Evolutionary conservation across 2,797 vertebrate genomes (phyloP), one percentile per base, ranked within the genome.

Genomic region (Lutjanus argentimaculatus): DNA sequence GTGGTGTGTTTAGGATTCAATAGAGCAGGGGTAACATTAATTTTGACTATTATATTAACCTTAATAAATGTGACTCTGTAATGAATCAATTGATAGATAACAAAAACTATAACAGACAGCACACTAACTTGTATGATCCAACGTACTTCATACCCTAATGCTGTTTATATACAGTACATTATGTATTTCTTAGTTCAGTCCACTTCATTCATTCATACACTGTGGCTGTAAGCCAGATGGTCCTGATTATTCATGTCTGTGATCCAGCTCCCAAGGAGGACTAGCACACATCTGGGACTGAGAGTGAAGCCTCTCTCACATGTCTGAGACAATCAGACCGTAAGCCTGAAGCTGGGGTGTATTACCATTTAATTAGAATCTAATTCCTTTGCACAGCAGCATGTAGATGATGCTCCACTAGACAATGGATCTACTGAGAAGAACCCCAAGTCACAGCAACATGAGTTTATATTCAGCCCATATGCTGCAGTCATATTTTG

Each of bases 241-340:
- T 63, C 43, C 36, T 76, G 22, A 45, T 56, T 68, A 66, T 61
- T 71, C 36, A 71, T 72, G 55, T 56, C 49, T 52, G 52, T 67
- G 73, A 73, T 53, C 58, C 67, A n/a, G 25, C 25, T 64, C 40
- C 63, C 45, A 45, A 25, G 40, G 16, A 68, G 16, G 43, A 63
- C 72, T 64, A 59, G 42, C 63, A 42, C 68, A 72, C 67, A 77
- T 83, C 66, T 78, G 53, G 77, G 66, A 68, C 62, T 57, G 12
- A 5, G 40, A 57, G 17, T 51, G 45, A 61, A 59, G 25, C 46
- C 40, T 36, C 52, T 48, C 43, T 75, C 49, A 52, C 62, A 62
- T 62, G 42, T 49, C 49, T 25, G 40, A 79, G 53, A 56, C 77
- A 75, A 74, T 67, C 45, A 45, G 52, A 46, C 17, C 30, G 51